Evolutionary conservation across 1,140 invertebrate genomes (phyloP).

Genomic region (Telenomus remus): DNA sequence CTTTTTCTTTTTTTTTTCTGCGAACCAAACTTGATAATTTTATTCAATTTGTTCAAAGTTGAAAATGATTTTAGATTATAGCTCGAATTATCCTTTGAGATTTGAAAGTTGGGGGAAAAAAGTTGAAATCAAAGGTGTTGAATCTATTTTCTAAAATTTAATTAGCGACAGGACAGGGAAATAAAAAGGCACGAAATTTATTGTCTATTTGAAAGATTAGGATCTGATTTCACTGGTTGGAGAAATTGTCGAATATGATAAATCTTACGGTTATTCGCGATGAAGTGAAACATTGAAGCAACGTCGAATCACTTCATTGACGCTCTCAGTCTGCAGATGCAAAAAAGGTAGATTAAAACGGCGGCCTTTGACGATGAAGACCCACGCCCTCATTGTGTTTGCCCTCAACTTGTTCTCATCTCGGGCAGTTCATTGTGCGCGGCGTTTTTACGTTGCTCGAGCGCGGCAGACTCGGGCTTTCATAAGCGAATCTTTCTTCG

Average conservation of each 20-base stretch:
- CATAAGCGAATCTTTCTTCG: constrained; percentile 48
- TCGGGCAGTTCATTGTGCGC: constrained; percentile 48
- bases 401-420: constrained; percentile 54
- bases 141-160: too few relatives aligned
- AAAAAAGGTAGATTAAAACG: constrained; percentile 18
- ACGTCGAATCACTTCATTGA: constrained; percentile 40
- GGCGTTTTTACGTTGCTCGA: constrained; percentile 37
- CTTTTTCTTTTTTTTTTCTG: constrained; percentile 32
- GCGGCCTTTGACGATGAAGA: constrained; percentile 49
- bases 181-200: too few relatives aligned
- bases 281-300: constrained; percentile 20
- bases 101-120: too few relatives aligned
- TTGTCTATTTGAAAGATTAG: too few relatives aligned
- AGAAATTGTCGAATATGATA: constrained; percentile 8
- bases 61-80: too few relatives aligned
- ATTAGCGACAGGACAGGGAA: too few relatives aligned
- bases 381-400: constrained; percentile 58
- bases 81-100: too few relatives aligned
- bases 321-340: constrained; percentile 16
- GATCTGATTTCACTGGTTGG: too few relatives aligned
- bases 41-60: too few relatives aligned
- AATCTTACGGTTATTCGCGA: not conserved
- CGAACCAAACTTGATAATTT: constrained; percentile 1
- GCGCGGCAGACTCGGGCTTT: constrained; percentile 28
- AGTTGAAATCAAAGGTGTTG: too few relatives aligned